Percentiles rank a stretch among this genome's conserved stretches.
Conservation (phyloP, 2,888 invertebrate species). For the Oscheius sp. region DNA sequence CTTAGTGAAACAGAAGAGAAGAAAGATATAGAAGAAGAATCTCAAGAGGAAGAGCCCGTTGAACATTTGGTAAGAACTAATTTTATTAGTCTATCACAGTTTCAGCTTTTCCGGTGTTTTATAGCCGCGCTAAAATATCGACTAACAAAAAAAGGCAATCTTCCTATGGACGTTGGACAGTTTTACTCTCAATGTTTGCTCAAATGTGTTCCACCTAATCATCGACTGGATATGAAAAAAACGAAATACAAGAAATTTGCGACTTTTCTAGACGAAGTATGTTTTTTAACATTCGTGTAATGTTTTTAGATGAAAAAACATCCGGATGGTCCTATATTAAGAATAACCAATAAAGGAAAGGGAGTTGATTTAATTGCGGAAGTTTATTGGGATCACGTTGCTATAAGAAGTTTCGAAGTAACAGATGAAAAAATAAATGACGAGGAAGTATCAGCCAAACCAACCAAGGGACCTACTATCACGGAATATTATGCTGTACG, state of each 20-base stretch:
- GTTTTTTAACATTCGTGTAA: neutral
- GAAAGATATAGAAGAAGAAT: slow-evolving; percentile 29
- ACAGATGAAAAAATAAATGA: slow-evolving; percentile 57
- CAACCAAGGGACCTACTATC: slow-evolving; percentile 41
- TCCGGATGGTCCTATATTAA: slow-evolving; percentile 34
- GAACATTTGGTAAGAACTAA: slow-evolving; percentile 20
- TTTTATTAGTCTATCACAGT: neutral
- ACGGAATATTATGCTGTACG: slow-evolving; percentile 43
- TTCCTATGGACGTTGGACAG: slow-evolving; percentile 69
- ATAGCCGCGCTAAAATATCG: slow-evolving; percentile 62
- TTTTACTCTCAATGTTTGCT: slow-evolving; percentile 54
- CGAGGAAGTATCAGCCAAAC: slow-evolving; percentile 39
- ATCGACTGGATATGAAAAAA: slow-evolving; percentile 68
- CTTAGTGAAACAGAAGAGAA: slow-evolving; percentile 9
- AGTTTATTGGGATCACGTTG: slow-evolving; percentile 53
- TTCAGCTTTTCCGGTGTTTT: slow-evolving; percentile 59
- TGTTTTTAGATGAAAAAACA: slow-evolving; percentile 43
- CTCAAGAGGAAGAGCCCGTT: slow-evolving; percentile 34
- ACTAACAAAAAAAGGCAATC: slow-evolving; percentile 47
- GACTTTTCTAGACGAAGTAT: slow-evolving; percentile 60
- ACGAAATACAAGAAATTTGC: slow-evolving; percentile 70
- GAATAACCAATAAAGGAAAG: slow-evolving; percentile 59
- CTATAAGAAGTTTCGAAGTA: slow-evolving; percentile 51
- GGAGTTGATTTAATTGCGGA: slow-evolving; percentile 66
- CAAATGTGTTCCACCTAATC: slow-evolving; percentile 58